Evolutionary conservation across 1,140 invertebrate species (phyloP).

Genomic region (Carcinoscorpius rotundicauda): DNA sequence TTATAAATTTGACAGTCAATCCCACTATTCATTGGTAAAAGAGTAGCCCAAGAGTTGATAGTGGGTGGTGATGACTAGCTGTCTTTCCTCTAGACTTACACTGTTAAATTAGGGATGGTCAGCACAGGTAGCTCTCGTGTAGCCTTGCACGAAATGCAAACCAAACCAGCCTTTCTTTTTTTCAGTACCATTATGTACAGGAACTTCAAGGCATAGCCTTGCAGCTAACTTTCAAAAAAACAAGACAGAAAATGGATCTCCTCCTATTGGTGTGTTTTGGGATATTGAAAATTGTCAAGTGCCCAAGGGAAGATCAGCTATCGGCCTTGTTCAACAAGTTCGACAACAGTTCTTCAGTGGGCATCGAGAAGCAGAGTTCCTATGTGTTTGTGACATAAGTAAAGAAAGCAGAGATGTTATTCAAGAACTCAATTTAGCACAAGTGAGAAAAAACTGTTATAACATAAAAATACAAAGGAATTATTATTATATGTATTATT

Average conservation of each 20-base stretch:
- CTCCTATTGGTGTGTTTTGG: slow-evolving; percentile 81
- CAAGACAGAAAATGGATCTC: slow-evolving; percentile 21
- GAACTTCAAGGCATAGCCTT: slow-evolving; percentile 5
- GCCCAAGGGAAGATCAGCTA: slow-evolving; percentile 63
- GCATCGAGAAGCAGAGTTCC: slow-evolving; percentile 72
- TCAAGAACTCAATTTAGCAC: slow-evolving; percentile 74
- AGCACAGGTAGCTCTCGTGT: no score
- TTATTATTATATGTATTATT: no score
- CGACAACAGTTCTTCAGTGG: slow-evolving; percentile 60
- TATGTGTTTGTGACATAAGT: slow-evolving; percentile 57
- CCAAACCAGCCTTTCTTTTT: no score
- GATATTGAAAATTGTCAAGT: slow-evolving; percentile 85
- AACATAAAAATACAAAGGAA: no score
- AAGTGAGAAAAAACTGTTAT: slow-evolving; percentile 40
- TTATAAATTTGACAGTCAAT: no score
- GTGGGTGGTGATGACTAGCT: no score
- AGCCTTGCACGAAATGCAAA: no score
- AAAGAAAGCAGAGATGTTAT: slow-evolving; percentile 64
- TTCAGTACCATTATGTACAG: no score
- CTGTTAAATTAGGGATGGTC: no score
- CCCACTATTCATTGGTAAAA: no score
- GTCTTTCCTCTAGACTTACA: no score
- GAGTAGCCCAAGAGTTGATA: no score
- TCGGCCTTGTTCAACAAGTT: slow-evolving; percentile 60
- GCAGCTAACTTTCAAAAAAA: slow-evolving; percentile 19